A percentile compares a stretch with the other conserved stretches of the same genome.
Conservation (phyloP, 2,113 vertebrate species). For the Archilochus colubris region DNA sequence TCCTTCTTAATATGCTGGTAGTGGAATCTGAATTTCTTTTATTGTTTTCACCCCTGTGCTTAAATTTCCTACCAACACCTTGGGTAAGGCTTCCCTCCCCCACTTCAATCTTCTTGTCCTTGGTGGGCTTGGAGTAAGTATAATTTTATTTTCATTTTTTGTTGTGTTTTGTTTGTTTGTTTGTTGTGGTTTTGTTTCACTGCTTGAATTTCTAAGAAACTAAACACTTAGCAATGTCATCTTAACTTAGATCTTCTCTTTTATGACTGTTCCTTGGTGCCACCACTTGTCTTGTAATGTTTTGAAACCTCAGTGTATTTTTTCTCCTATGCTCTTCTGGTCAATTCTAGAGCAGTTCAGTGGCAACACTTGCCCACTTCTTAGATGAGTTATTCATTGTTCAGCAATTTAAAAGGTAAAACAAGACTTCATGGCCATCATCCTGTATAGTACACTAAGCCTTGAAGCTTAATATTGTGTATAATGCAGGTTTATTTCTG, state of each 20-base stretch:
- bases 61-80: neutral
- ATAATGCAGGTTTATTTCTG: neutral
- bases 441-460: neutral
- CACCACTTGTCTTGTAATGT: neutral
- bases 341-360: neutral
- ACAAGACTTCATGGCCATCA: neutral
- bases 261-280: neutral
- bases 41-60: conserved; percentile 21
- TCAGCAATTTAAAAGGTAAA: neutral
- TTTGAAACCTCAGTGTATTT: neutral
- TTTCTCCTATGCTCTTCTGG: neutral
- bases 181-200: neutral
- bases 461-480: neutral
- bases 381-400: neutral
- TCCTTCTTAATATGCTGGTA: neutral
- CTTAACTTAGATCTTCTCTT: neutral
- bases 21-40: conserved; percentile 2
- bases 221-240: neutral
- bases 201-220: neutral
- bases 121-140: neutral
- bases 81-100: neutral
- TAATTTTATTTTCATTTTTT: neutral
- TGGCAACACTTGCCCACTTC: neutral
- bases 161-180: too few species aligned
- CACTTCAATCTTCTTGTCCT: conserved; percentile 1